Evolutionary conservation across 1,140 invertebrate species (phyloP).

Genomic region (Catajapyx aquilonaris): DNA sequence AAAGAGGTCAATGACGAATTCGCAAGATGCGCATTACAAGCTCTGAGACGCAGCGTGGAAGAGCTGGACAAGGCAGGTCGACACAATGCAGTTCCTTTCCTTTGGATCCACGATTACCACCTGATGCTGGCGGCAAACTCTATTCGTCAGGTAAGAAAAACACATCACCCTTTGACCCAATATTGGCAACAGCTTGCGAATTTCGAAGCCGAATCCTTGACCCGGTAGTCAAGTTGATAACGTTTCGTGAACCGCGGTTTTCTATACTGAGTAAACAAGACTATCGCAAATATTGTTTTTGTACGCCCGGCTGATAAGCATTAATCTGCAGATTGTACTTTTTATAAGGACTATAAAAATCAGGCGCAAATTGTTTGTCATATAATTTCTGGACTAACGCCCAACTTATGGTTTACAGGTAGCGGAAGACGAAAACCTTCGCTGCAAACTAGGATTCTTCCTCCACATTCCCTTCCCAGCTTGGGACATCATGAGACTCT

Average conservation of each 20-base stretch:
- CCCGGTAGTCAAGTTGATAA: background rate
- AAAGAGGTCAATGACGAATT: slow-evolving; percentile 19
- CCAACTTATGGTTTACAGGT: slow-evolving; percentile 11
- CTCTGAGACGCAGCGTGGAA: slow-evolving; percentile 14
- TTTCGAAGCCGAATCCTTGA: background rate
- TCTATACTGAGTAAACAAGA: too few relatives aligned
- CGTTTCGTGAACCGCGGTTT: background rate
- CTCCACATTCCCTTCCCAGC: slow-evolving; percentile 25
- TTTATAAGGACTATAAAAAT: too few relatives aligned
- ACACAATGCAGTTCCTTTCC: slow-evolving; percentile 16
- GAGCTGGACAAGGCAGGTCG: slow-evolving; percentile 13
- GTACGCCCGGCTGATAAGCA: too few relatives aligned
- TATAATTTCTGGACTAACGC: too few relatives aligned
- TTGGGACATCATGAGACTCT: slow-evolving; percentile 23
- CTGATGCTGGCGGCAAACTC: slow-evolving; percentile 22
- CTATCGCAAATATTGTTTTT: too few relatives aligned
- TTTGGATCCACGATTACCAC: slow-evolving; percentile 29
- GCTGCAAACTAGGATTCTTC: slow-evolving; percentile 23
- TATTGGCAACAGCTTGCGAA: background rate
- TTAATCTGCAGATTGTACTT: too few relatives aligned
- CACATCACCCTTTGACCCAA: too few relatives aligned
- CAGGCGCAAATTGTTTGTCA: too few relatives aligned
- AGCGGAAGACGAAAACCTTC: slow-evolving; percentile 18
- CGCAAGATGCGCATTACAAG: slow-evolving; percentile 16
- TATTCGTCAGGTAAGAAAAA: slow-evolving; percentile 17